A percentile compares a stretch with the other conserved stretches of the same genome.
phyloP scores from a whole-genome alignment of 2,797 vertebrate species.

The Scyliorhinus canicula region DNA sequence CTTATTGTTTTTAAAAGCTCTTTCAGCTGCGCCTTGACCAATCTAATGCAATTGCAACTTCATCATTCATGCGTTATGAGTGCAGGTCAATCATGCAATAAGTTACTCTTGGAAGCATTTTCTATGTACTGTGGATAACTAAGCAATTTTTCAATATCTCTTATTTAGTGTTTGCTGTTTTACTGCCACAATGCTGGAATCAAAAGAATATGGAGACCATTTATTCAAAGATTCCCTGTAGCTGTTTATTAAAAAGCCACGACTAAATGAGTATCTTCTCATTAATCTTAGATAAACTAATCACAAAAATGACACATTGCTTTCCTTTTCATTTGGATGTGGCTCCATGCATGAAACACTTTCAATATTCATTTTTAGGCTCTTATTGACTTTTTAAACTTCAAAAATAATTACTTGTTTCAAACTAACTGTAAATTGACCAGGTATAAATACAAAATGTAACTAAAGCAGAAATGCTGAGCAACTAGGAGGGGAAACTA shows the following conservation, averaged over 20 bases:
- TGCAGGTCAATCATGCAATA: not conserved
- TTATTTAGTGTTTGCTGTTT: not conserved
- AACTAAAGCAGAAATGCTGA: not conserved
- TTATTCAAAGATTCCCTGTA: slow-evolving; percentile 11
- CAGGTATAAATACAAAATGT: not conserved
- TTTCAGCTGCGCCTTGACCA: not conserved
- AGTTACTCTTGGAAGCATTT: not conserved
- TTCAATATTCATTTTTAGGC: not conserved
- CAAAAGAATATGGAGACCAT: not conserved
- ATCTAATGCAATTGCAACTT: not conserved
- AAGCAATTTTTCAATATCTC: not conserved
- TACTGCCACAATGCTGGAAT: not conserved
- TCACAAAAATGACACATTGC: slow-evolving; percentile 6
- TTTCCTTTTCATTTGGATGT: not conserved
- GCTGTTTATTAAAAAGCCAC: not conserved
- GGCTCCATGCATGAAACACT: not conserved
- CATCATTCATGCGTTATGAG: not conserved
- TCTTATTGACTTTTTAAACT: not conserved
- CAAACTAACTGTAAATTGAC: not conserved
- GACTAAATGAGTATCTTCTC: not conserved
- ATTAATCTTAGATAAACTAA: slow-evolving; percentile 6
- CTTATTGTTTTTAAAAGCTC: not conserved
- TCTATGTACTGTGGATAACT: not conserved
- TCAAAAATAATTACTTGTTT: not conserved
- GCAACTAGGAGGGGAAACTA: not conserved